A percentile compares a stretch with the other conserved stretches of the same genome.
Evolutionary conservation across 2,113 vertebrate species (phyloP).

Genomic region (Calidris pygmaea): DNA sequence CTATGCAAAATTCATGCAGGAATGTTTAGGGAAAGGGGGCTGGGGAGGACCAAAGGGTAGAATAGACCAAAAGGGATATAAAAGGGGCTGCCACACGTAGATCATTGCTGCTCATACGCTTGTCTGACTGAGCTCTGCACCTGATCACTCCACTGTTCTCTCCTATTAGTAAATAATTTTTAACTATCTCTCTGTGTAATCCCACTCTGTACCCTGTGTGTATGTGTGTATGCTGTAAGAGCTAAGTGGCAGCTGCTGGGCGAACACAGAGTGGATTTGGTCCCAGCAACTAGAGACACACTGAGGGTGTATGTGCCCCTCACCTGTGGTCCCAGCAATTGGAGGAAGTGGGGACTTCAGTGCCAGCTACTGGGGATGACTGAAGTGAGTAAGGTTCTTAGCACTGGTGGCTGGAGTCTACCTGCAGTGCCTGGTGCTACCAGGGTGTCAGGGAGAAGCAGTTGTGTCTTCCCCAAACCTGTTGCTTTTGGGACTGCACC

Average conservation of each 20-base stretch:
- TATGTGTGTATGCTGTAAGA: not conserved
- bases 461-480: not conserved
- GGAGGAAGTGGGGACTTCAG: not conserved
- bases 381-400: not conserved
- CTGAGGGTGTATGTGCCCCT: not conserved
- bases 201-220: not conserved
- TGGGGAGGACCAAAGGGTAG: not conserved
- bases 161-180: not conserved
- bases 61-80: not conserved
- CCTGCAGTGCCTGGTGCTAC: not conserved
- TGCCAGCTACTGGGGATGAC: not conserved
- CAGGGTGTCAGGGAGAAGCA: not conserved
- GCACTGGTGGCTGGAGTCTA: not conserved
- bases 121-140: not conserved
- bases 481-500: not conserved
- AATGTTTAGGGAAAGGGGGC: not conserved
- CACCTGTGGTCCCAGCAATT: not conserved
- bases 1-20: not conserved
- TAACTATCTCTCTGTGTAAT: not conserved
- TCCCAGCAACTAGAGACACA: not conserved
- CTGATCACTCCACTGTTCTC: not conserved
- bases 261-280: not conserved
- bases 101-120: rapidly evolving
- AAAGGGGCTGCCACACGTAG: not conserved
- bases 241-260: not conserved